Conservation (phyloP, 2,888 invertebrate species). For the Macropis europaea region DNA sequence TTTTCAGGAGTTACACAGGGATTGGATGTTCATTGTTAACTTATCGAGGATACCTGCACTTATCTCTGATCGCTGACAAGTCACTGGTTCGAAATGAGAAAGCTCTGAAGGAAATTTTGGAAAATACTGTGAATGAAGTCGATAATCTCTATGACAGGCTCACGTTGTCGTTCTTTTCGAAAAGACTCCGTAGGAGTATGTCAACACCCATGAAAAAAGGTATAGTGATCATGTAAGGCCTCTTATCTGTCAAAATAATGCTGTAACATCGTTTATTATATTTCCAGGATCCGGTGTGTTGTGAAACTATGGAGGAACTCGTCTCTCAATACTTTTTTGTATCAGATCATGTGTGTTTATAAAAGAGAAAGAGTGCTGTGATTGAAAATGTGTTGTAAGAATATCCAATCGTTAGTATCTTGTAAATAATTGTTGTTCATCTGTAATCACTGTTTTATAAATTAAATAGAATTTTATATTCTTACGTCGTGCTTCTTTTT, state of each 20-base stretch:
- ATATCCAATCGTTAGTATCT: background rate
- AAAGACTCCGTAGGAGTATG: conserved; percentile 32
- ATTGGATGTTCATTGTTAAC: conserved; percentile 81
- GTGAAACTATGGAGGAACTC: conserved; percentile 25
- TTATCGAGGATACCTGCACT: conserved; percentile 80
- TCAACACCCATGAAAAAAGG: conserved; percentile 66
- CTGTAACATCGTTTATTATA: background rate
- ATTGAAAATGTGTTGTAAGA: background rate
- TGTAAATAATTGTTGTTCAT: conserved; percentile 27
- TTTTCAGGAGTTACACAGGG: conserved; percentile 73
- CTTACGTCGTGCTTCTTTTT: too few relatives aligned
- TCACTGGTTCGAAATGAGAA: conserved; percentile 77
- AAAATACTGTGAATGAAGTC: conserved; percentile 79
- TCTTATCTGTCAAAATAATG: too few relatives aligned
- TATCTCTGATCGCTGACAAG: conserved; percentile 80
- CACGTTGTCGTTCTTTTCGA: conserved; percentile 57
- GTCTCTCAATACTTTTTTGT: background rate
- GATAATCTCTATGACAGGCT: conserved; percentile 69
- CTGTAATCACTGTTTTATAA: too few relatives aligned
- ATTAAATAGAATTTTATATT: too few relatives aligned
- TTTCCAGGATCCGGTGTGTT: conserved; percentile 66
- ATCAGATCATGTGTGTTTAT: background rate
- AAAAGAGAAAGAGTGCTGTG: background rate
- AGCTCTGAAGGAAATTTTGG: conserved; percentile 78
- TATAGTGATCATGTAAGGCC: background rate